A percentile compares a stretch with the other conserved stretches of the same genome.
Evolutionary conservation across 2,888 invertebrate genomes (phyloP).

Genomic region (Lomographa bimaculata): DNA sequence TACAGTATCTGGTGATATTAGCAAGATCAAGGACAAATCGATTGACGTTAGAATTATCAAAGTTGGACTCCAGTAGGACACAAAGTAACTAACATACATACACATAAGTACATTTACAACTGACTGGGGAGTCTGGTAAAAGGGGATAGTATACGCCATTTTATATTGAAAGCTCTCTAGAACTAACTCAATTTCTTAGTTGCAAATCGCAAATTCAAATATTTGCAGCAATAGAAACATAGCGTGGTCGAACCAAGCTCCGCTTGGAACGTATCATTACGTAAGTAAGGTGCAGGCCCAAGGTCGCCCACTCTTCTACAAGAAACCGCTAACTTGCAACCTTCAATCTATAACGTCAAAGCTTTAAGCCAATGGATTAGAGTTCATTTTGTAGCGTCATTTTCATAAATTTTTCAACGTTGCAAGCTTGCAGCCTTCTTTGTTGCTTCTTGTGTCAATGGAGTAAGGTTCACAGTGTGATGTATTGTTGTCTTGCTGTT

Average conservation of each 20-base stretch:
- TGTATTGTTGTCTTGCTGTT: constrained; percentile 23
- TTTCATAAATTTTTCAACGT: constrained; percentile 2
- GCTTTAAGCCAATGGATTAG: constrained; percentile 31
- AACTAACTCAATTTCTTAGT: no score
- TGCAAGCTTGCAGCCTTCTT: constrained; percentile 9
- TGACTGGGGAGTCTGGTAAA: no score
- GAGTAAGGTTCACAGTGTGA: constrained; percentile 11
- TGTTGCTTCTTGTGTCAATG: constrained; percentile 9
- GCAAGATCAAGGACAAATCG: no score
- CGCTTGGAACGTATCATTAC: constrained; percentile 39
- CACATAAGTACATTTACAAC: no score
- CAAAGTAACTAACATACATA: no score
- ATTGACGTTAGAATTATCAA: no score
- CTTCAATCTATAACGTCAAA: constrained; percentile 11
- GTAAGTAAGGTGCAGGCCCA: constrained; percentile 42
- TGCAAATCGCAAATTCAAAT: no score
- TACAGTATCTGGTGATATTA: no score
- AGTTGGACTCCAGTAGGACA: no score
- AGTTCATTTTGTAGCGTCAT: constrained; percentile 22
- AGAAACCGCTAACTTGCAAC: constrained; percentile 30
- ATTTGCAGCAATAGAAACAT: no score
- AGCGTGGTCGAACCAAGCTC: constrained; percentile 22
- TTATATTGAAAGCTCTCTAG: no score
- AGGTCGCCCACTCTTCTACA: constrained; percentile 43
- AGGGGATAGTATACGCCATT: no score